Evolutionary conservation across 2,113 vertebrate species (phyloP).

Genomic region (Isurus oxyrinchus): DNA sequence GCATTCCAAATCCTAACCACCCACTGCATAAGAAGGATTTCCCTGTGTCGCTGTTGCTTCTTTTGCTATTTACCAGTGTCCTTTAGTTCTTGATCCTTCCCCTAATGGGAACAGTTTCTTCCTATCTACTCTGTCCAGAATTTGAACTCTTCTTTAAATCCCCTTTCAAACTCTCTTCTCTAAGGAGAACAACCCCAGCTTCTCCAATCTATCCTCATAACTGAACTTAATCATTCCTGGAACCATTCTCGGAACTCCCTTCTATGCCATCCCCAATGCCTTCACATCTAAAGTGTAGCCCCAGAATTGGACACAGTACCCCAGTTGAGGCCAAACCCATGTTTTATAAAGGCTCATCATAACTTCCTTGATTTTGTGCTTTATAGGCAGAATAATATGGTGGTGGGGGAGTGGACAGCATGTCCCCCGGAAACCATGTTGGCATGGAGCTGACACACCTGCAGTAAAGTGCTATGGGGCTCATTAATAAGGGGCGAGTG

Average conservation of each 20-base stretch:
- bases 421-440: no score
- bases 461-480: no score
- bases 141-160: neutral
- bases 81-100: neutral
- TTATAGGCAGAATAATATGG: no score
- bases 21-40: no score
- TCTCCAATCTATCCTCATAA: neutral
- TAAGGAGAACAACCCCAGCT: neutral
- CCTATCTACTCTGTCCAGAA: neutral
- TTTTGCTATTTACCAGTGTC: neutral
- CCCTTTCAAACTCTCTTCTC: neutral
- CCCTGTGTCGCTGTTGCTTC: neutral
- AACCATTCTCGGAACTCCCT: neutral
- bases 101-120: neutral
- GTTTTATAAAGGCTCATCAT: neutral
- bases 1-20: no score
- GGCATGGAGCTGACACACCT: no score
- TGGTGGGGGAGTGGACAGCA: no score
- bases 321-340: neutral
- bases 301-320: neutral
- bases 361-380: neutral
- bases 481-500: no score
- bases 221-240: neutral
- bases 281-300: neutral
- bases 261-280: neutral